Base-by-base conservation (phyloP, 2,113 vertebrate genomes). In the Edolisoma coerulescens region DNA sequence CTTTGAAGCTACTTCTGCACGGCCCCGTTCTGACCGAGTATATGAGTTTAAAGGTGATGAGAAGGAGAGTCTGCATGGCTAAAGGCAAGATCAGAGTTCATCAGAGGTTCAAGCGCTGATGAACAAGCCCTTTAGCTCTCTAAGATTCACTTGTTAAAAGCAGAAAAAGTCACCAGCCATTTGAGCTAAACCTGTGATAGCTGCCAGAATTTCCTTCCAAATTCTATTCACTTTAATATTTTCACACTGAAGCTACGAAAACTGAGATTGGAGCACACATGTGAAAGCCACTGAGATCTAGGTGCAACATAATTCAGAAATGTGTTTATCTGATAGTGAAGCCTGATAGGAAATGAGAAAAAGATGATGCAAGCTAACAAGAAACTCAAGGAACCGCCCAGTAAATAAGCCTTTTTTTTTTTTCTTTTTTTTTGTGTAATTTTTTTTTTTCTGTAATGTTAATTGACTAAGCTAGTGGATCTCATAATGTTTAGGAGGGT, bases 21-120 rank as follows among this genome's bases (percentile, higher is more conserved):
- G 77, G 20, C 3, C 14, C 28, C 50, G 30, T 71, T 77, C 57
- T 80, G 65, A 89, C 60, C 7, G 13, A 53, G 11, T 70, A 33
- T 27, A 18, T 16, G 35, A 68, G 20, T 65, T 52, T 80, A 69
- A 82, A 50, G 39, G 32, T 44, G 52, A 87, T 41, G 49, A 70
- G 53, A 53, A 83, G 35, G 39, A 64, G 20, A 85, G 49, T 37
- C 84, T 83, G 37, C 44, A 52, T 41, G 75, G 70, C 77, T 85
- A 82, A 74, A 80, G 95, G 82, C 70, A 90, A 80, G 47, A 84
- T 56, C 11, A 3, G 71, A 64, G 73, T 89, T 93, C 91, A 94
- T 75, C 80, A 90, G 56, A 89, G 52, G 77, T 93, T 93, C 93
- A 90, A 73, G 59, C 44, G 71, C 23, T 75, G 93, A 87, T 47